A percentile compares a stretch with the other conserved stretches of the same genome.
These are phyloP conservation scores for Pterocles orientalis DNA, from an alignment of 2,113 vertebrate species.

Conservation along the genomic window DNA sequence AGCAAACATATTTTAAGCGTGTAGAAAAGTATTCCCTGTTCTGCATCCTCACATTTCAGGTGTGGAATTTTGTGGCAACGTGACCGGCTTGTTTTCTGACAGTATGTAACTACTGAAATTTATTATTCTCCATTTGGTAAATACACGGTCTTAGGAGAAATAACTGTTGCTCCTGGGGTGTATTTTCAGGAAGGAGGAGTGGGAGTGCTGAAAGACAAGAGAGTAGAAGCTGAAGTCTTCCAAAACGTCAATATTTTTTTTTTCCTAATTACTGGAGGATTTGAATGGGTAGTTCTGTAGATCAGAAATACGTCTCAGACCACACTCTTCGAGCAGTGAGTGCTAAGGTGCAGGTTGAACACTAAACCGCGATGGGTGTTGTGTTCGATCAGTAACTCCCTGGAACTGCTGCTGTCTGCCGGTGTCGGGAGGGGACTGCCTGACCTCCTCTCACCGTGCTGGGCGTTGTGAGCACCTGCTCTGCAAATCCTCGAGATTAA, in stretches of 20 bases:
- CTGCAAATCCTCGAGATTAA: neutral
- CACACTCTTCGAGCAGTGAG: neutral
- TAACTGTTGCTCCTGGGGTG: neutral
- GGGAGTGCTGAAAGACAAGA: neutral
- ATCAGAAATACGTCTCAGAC: neutral
- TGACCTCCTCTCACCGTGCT: neutral
- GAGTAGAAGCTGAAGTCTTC: neutral
- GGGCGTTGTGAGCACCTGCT: slow-evolving; percentile 21
- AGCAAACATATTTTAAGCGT: neutral
- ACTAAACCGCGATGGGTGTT: too few species aligned
- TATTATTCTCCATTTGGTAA: neutral
- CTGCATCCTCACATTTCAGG: neutral
- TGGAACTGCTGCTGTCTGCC: neutral
- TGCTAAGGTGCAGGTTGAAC: neutral
- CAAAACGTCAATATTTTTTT: neutral
- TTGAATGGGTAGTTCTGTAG: neutral
- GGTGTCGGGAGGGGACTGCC: neutral
- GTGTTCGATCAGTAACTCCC: neutral
- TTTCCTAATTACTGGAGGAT: neutral
- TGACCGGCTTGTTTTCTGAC: neutral
- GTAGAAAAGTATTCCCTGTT: neutral
- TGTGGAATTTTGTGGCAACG: neutral
- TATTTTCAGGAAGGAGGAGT: neutral
- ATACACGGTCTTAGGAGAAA: neutral
- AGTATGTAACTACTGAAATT: neutral